Base-by-base conservation (phyloP, 2,888 invertebrate species). In the Hyppa rectilinea region DNA sequence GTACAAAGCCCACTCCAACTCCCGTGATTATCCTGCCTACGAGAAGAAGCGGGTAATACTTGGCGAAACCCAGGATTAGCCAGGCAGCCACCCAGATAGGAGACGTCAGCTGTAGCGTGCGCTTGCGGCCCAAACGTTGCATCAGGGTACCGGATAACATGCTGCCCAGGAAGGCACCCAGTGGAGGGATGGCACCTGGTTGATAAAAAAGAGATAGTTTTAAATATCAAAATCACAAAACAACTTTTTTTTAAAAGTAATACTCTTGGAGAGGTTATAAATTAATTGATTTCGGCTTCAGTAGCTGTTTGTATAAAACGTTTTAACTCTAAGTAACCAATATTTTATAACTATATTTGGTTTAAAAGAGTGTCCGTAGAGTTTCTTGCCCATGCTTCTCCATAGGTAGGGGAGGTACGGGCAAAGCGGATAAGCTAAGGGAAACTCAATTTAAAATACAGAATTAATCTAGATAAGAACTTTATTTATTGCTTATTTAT, bases 11-110 rank as follows among this genome's bases (percentile, higher is more conserved):
- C 4, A 96, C 96, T 65, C 97, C 96, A 52, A 97, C 91, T 0
- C 97, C 97, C 0, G 96, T 96, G 43, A 97, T 76, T 10, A 96
- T 87, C 53, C 97, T 91, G 0, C 97, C 97, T 3, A 95, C 71
- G 17, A 97, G 91, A 2, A 97, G 87, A 50, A 96, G 85, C 0
- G 92, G 85, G 69, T 95, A 93, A 66, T 90, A 89, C 26, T 92
- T 90, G 0, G 96, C 95, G 52, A 96, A 95, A 1, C 96, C 96
- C 23, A 97, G 95, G 5, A 96, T 87, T 2, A 96, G 77, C 97
- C 97, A 97, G 10, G 96, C 88, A 0, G 92, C 89, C 0, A 93
- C 90, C 94, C 96, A 96, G 1, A 96, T 88, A 0, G 96, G 96
- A 0, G 96, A 93, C 0, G 96, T 92, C 52, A 96, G 70, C 80